Percentiles rank a stretch among this genome's conserved stretches.
Evolutionary conservation across 1,140 invertebrate species (phyloP).

Genomic region (Achatina immaculata): DNA sequence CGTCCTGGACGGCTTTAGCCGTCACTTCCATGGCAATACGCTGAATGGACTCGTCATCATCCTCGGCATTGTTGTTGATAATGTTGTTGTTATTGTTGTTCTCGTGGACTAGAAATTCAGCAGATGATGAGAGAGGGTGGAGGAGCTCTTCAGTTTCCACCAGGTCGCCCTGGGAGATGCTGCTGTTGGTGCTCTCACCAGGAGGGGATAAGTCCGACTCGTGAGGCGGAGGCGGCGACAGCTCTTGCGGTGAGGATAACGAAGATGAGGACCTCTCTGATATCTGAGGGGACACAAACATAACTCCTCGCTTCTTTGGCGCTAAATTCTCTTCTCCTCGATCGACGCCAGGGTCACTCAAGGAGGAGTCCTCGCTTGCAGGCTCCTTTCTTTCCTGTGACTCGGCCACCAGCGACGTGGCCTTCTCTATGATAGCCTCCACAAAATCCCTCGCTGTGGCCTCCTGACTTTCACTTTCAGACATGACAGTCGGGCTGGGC

Average conservation of each 20-base stretch:
- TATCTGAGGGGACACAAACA: constrained; percentile 22
- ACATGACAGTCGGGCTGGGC: background rate
- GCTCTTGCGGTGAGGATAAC: background rate
- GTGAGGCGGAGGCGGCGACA: constrained; percentile 1
- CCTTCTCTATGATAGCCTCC: constrained; percentile 30
- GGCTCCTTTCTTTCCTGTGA: background rate
- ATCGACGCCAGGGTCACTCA: constrained; percentile 9
- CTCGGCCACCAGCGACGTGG: constrained; percentile 20
- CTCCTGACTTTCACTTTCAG: constrained; percentile 3
- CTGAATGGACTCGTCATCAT: constrained; percentile 41
- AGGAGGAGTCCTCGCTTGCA: background rate
- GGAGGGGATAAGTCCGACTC: background rate
- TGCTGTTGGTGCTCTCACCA: background rate
- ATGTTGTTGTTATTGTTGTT: constrained; percentile 26
- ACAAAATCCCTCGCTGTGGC: constrained; percentile 25
- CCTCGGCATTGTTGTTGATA: constrained; percentile 6
- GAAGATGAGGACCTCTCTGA: constrained; percentile 12
- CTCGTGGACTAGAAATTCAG: background rate
- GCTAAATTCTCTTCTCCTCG: constrained; percentile 41
- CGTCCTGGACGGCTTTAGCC: constrained; percentile 45
- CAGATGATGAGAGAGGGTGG: background rate
- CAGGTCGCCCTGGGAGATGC: constrained; percentile 10
- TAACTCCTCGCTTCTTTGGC: constrained; percentile 14
- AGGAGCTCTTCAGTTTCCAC: constrained; percentile 2
- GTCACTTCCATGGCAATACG: constrained; percentile 44